Conservation (phyloP, 2,888 invertebrate species). For the Timema cristinae region DNA sequence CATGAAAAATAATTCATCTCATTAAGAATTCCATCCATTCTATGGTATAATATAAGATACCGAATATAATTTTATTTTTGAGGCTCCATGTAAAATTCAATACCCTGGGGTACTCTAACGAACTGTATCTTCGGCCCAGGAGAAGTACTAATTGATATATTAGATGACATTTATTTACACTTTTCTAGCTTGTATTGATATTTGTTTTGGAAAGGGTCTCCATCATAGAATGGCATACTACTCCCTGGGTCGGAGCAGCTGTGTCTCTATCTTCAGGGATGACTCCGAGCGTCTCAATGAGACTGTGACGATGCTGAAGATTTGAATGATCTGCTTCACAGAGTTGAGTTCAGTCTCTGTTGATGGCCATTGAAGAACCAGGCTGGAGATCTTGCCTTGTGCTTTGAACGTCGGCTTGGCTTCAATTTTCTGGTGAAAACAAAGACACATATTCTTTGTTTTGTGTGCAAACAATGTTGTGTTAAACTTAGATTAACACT, state of each 20-base stretch:
- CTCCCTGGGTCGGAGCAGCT: constrained; percentile 20
- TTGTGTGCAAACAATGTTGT: background rate
- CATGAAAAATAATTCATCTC: no score
- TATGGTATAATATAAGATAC: no score
- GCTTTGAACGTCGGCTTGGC: constrained; percentile 5
- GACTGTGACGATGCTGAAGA: constrained; percentile 28
- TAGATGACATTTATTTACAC: no score
- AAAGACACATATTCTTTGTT: background rate
- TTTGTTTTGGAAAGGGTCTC: background rate
- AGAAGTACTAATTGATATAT: no score
- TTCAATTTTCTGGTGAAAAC: constrained; percentile 22
- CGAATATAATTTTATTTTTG: no score
- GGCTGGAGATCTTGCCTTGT: constrained; percentile 20
- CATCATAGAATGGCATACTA: background rate
- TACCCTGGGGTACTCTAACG: no score
- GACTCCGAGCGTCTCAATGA: constrained; percentile 10
- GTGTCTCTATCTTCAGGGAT: constrained; percentile 21
- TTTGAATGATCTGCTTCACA: constrained; percentile 23
- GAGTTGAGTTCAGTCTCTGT: background rate
- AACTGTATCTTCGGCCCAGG: no score
- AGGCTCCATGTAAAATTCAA: no score
- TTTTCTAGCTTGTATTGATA: background rate
- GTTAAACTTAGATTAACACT: background rate
- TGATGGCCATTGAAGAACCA: constrained; percentile 25
- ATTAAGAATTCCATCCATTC: no score